phyloP scores from a whole-genome alignment of 35 echinoderm and acorn worm genomes.

The Strongylocentrotus purpuratus region DNA sequence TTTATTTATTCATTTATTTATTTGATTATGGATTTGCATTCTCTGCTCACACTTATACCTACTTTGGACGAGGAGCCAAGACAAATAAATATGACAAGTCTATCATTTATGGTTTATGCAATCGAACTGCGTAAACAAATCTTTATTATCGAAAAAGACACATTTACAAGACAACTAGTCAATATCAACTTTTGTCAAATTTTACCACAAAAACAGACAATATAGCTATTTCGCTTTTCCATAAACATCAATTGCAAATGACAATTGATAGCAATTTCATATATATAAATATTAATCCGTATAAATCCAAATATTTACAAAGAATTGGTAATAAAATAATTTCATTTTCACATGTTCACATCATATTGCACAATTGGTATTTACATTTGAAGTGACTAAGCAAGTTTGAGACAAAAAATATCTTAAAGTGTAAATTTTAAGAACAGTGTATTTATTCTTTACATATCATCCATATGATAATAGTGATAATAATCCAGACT shows the following conservation, averaged over 20 bases:
- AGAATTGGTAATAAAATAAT: slow-evolving; percentile 19
- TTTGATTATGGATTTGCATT: too few species aligned
- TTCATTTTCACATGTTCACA: slow-evolving; percentile 42
- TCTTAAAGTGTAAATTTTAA: not conserved
- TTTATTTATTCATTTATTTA: too few species aligned
- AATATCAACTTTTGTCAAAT: not conserved
- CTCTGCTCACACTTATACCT: too few species aligned
- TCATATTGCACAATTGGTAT: slow-evolving; percentile 42
- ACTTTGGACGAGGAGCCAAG: too few species aligned
- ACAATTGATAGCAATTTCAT: not conserved
- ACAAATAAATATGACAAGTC: not conserved
- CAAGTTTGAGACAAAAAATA: not conserved
- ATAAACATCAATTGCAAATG: not conserved
- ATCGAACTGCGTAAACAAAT: slow-evolving; percentile 37
- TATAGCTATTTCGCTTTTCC: not conserved
- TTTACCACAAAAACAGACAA: not conserved
- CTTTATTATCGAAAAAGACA: slow-evolving; percentile 33
- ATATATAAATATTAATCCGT: slow-evolving; percentile 40
- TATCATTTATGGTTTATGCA: not conserved
- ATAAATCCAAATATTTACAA: slow-evolving; percentile 43
- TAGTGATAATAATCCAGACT: not conserved
- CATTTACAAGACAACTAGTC: not conserved
- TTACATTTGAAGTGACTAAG: slow-evolving; percentile 13
- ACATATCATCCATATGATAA: not conserved
- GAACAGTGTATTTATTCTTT: not conserved